phyloP scores from a whole-genome alignment of 2,797 vertebrate species.

The Sphenopsis melanotis region DNA sequence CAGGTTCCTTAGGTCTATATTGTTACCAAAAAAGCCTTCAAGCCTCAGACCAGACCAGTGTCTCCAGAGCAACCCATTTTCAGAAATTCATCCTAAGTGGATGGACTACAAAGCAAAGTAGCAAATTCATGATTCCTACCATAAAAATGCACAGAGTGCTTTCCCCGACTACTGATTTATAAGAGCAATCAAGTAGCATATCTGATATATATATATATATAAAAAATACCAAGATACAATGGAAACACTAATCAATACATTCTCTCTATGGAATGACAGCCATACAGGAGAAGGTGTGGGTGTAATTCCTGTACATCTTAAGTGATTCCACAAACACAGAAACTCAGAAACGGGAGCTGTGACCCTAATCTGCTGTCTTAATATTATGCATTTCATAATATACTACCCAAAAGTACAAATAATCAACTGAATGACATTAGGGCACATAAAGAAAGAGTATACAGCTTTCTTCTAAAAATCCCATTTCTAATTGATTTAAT shows the following conservation, averaged over 20 bases:
- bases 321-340: background rate
- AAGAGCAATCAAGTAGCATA: background rate
- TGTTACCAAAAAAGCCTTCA: background rate
- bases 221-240: background rate
- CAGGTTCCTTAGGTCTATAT: background rate
- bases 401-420: background rate
- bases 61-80: background rate
- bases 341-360: background rate
- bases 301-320: background rate
- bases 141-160: background rate
- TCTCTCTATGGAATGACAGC: background rate
- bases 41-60: background rate
- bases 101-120: background rate
- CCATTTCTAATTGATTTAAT: background rate
- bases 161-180: background rate
- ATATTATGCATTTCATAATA: background rate
- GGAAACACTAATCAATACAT: background rate
- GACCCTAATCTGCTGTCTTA: background rate
- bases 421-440: background rate
- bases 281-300: background rate
- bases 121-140: background rate
- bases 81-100: background rate
- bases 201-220: background rate
- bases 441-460: background rate
- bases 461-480: background rate